A percentile compares a stretch with the other conserved stretches of the same genome.
Conservation (phyloP, 2,888 invertebrate species). For the Syrphus vitripennis region DNA sequence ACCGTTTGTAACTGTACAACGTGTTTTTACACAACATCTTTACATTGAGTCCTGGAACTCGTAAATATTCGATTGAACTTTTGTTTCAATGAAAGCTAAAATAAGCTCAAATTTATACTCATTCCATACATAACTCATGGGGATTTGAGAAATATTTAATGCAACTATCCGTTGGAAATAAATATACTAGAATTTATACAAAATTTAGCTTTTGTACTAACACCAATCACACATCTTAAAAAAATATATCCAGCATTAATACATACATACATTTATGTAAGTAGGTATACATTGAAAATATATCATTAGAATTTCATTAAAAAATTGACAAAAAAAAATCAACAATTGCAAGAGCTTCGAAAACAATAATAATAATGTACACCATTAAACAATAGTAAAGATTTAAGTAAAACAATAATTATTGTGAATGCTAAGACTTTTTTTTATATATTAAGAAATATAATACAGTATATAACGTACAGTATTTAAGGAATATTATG, state of each 20-base stretch:
- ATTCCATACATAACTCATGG: not conserved
- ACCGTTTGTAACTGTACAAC: too few species aligned
- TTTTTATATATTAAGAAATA: constrained; percentile 35
- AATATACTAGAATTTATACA: not conserved
- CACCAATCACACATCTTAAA: not conserved
- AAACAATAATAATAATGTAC: constrained; percentile 40
- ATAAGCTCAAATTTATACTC: too few species aligned
- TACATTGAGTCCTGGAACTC: too few species aligned
- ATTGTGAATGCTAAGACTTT: constrained; percentile 65
- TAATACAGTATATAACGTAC: constrained; percentile 29
- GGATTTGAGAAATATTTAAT: not conserved
- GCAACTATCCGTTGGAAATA: not conserved
- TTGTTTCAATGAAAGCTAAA: too few species aligned
- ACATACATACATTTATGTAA: not conserved
- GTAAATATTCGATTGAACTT: too few species aligned
- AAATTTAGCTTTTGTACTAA: not conserved
- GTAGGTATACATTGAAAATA: constrained; percentile 16
- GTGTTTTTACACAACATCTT: too few species aligned
- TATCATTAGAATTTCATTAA: constrained; percentile 32
- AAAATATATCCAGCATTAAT: not conserved
- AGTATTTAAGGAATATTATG: constrained; percentile 21
- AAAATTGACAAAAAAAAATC: constrained; percentile 28
- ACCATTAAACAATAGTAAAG: constrained; percentile 26
- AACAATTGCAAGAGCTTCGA: constrained; percentile 59
- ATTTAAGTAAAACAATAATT: constrained; percentile 41